Percentiles rank a stretch among this genome's conserved stretches.
Evolutionary conservation across 2,888 invertebrate species (phyloP).

Genomic region (Philaethria dido): DNA sequence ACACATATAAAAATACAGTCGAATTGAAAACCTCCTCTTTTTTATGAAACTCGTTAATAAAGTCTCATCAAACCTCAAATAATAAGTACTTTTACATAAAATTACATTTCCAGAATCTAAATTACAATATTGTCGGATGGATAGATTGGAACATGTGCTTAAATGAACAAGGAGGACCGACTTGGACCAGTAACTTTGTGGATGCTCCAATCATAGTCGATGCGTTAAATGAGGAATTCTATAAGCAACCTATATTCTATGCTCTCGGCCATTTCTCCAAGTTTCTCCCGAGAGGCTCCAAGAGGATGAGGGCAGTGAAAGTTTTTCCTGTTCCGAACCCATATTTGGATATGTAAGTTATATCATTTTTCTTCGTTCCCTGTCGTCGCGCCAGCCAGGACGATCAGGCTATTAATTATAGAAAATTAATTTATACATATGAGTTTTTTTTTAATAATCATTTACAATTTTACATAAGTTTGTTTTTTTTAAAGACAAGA

Average conservation of each 20-base stretch:
- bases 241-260: constrained; percentile 94
- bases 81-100: too few relatives aligned
- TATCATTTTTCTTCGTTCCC: neutral
- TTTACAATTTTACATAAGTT: neutral
- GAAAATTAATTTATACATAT: neutral
- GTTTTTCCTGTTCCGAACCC: constrained; percentile 5
- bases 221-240: constrained; percentile 85
- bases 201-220: constrained; percentile 87
- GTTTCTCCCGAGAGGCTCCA: constrained; percentile 85
- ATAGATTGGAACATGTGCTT: constrained; percentile 94
- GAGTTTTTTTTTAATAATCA: neutral
- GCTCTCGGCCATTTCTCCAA: constrained; percentile 90
- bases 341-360: constrained; percentile 13
- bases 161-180: constrained; percentile 89
- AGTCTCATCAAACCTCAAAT: too few relatives aligned
- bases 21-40: too few relatives aligned
- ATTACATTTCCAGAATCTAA: constrained; percentile 81
- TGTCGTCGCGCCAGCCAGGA: too few relatives aligned
- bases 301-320: constrained; percentile 49
- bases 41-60: too few relatives aligned
- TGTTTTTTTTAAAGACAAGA: constrained; percentile 2
- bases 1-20: too few relatives aligned
- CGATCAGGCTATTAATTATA: too few relatives aligned
- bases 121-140: constrained; percentile 90
- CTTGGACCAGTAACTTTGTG: constrained; percentile 88